Conservation (phyloP, 2,113 vertebrate species). For the Laticauda laticaudata region DNA sequence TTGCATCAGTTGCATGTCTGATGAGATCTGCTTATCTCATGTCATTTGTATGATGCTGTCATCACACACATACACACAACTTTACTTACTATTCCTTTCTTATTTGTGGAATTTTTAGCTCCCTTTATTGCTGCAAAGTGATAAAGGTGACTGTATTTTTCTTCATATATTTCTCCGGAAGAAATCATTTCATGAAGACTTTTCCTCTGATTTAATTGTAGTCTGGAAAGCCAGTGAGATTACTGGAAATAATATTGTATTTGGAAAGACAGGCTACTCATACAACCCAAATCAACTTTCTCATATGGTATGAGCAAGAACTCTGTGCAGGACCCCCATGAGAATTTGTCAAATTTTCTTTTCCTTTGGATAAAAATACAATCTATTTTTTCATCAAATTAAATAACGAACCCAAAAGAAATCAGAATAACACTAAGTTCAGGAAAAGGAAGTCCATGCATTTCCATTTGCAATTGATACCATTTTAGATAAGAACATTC, state of each 20-base stretch:
- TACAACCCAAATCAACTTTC: not conserved
- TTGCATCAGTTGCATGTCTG: not conserved
- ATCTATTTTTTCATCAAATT: not conserved
- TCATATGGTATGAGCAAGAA: not conserved
- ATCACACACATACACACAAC: not conserved
- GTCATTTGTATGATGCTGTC: not conserved
- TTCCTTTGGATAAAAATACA: not conserved
- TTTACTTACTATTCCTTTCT: not conserved
- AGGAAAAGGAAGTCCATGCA: not conserved
- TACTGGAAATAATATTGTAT: not conserved
- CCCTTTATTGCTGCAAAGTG: not conserved
- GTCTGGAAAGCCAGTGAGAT: not conserved
- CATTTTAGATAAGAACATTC: not conserved
- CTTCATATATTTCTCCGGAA: not conserved
- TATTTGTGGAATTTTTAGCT: not conserved
- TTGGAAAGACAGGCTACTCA: not conserved
- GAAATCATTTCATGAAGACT: not conserved
- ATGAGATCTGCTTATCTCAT: not conserved
- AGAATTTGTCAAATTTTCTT: not conserved
- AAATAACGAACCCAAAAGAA: not conserved
- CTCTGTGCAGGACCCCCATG: not conserved
- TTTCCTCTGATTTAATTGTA: not conserved
- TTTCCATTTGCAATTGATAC: not conserved
- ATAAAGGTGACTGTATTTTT: not conserved
- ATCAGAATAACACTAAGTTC: not conserved